Conservation (phyloP, 2,797 vertebrate species). For the Pangasius sanitwongsei region DNA sequence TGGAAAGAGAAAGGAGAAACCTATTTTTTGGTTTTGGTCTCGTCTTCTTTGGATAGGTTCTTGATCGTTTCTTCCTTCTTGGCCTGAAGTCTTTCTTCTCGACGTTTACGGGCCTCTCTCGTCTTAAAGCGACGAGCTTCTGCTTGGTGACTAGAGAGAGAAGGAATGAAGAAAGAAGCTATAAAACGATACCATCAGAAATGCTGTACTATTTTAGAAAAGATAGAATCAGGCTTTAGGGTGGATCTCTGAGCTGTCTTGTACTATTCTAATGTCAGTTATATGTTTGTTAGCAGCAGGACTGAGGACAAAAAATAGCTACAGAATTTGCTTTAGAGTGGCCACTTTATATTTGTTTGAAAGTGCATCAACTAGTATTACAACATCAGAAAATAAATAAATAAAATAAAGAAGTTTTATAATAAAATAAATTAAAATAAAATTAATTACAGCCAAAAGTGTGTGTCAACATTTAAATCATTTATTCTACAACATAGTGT, state of each 20-base stretch:
- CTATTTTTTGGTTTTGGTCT: conserved; percentile 73
- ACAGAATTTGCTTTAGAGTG: neutral
- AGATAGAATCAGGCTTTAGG: neutral
- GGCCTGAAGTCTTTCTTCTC: conserved; percentile 90
- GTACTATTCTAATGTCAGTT: no score
- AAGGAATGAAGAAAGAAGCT: neutral
- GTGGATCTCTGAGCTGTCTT: neutral
- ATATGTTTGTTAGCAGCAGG: neutral
- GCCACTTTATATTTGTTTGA: neutral
- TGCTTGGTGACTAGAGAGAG: conserved; percentile 85
- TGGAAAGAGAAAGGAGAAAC: neutral
- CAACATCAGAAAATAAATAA: neutral
- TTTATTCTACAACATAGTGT: neutral
- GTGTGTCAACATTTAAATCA: neutral
- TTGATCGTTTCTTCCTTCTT: conserved; percentile 98
- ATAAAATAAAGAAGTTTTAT: neutral
- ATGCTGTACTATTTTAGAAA: neutral
- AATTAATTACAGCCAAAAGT: no score
- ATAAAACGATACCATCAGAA: neutral
- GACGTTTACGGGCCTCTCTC: conserved; percentile 93
- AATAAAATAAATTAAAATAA: neutral
- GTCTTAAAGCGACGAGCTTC: conserved; percentile 96
- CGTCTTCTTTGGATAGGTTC: conserved; percentile 93
- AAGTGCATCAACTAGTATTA: neutral
- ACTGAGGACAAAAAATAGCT: neutral